These are phyloP conservation scores for Phylloscopus collybita DNA, from an alignment of 2,797 vertebrate genomes.

Conservation along the genomic window DNA sequence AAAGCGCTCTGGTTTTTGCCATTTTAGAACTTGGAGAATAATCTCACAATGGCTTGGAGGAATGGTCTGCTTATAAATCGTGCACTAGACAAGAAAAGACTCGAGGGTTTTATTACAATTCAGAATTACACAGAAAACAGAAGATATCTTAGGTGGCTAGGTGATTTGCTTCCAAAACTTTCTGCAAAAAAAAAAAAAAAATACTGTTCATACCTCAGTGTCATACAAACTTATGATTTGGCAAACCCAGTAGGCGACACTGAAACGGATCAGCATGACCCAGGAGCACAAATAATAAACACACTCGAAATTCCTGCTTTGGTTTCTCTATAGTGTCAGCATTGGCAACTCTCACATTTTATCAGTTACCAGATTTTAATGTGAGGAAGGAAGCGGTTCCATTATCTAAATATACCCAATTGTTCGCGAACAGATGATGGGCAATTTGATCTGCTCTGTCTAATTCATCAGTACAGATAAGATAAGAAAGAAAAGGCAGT, in stretches of 20 bases:
- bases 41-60: background rate
- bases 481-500: conserved; percentile 80
- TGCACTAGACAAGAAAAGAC: background rate
- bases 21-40: background rate
- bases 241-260: background rate
- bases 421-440: conserved; percentile 83
- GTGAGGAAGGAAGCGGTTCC: conserved; percentile 82
- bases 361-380: conserved; percentile 82
- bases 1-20: background rate
- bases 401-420: conserved; percentile 86
- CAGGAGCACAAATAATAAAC: conserved; percentile 52
- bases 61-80: background rate
- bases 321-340: conserved; percentile 61
- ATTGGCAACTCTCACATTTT: conserved; percentile 72
- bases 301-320: conserved; percentile 53
- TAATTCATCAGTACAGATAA: conserved; percentile 85
- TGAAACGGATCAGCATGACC: conserved; percentile 24
- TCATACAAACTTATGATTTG: conserved; percentile 24
- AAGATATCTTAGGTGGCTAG: background rate
- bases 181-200: background rate
- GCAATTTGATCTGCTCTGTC: conserved; percentile 85
- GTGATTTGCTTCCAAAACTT: background rate
- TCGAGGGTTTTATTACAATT: background rate
- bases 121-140: background rate
- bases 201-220: background rate